Evolutionary conservation across 2,797 vertebrate genomes (phyloP).

Genomic region (Enteromius radiatus): DNA sequence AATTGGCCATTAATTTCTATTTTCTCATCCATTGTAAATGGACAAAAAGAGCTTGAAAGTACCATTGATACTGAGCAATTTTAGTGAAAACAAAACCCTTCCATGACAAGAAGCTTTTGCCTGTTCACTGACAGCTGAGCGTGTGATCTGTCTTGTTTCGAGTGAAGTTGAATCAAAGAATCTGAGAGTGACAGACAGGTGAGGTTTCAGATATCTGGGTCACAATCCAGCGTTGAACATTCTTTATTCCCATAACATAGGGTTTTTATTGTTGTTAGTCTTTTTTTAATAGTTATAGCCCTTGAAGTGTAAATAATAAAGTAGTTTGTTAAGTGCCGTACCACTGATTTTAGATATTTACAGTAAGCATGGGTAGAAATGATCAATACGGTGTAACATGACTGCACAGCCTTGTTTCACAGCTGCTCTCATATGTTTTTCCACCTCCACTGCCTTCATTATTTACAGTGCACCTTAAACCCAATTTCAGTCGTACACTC

Average conservation of each 20-base stretch:
- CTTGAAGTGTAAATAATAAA: conserved; percentile 30
- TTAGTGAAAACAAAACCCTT: conserved; percentile 54
- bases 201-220: conserved; percentile 61
- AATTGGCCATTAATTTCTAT: neutral
- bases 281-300: conserved; percentile 25
- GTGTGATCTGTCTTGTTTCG: conserved; percentile 62
- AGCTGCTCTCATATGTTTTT: conserved; percentile 79
- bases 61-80: conserved; percentile 32
- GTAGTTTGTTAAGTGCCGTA: conserved; percentile 30
- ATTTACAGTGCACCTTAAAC: conserved; percentile 62
- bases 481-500: conserved; percentile 61
- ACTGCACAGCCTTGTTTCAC: conserved; percentile 77
- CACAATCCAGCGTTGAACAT: conserved; percentile 47
- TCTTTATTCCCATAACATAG: conserved; percentile 42
- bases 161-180: conserved; percentile 65
- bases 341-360: conserved; percentile 53
- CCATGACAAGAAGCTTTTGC: conserved; percentile 48
- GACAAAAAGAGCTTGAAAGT: conserved; percentile 12
- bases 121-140: conserved; percentile 53
- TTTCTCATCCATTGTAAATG: conserved; percentile 1
- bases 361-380: conserved; percentile 73
- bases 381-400: conserved; percentile 73
- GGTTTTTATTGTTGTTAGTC: conserved; percentile 31
- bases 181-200: conserved; percentile 57
- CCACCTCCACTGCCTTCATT: conserved; percentile 77